Base-by-base conservation (phyloP, 2,113 vertebrate genomes). In the Hippolais icterina region DNA sequence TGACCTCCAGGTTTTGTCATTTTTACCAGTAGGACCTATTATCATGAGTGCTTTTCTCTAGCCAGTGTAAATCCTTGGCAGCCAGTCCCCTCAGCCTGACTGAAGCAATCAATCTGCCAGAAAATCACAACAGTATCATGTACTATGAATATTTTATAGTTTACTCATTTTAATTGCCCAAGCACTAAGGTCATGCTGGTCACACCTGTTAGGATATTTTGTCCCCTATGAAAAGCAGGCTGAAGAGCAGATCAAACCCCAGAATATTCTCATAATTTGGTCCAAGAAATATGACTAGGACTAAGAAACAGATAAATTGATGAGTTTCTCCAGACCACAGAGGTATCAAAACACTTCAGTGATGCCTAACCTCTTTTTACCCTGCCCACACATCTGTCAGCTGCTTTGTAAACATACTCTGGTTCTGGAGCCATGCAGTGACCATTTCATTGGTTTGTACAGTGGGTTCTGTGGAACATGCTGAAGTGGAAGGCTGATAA, bases 131-230 rank as follows among this genome's bases (percentile, higher is more conserved):
- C 83, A 65, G 37, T 79, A 83, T 82, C 60, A 65, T 81, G 74
- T 79, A 39, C 86, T 69, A 82, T 89, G 93, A 96, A 96, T 97
- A 95, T 90, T 96, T 96, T 92, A 91, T 59, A 59, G 21, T 85
- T 95, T 93, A 94, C 93, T 96, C 92, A 93, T 76, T 78, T 61
- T 95, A 94, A 97, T 96, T 95, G 81, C 63, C 80, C 79, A 90
- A 89, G 37, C 47, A 80, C n/a, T 85, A 56, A 89, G 80, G 80
- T 77, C 52, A 77, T 1, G 2, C 52, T 93, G 68, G 39, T 89
- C 74, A 78, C 54, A 89, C 78, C 42, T 83, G 68, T 72, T 82
- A 59, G 37, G 52, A 35, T 80, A 87, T 89, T 84, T 87, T 84
- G 35, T 93, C 65, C 46, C 74, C 33, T 31, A 9, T 19, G 33